A percentile compares a stretch with the other conserved stretches of the same genome.
Conservation (phyloP, 2,113 vertebrate genomes). For the Myrmecophaga tridactyla region DNA sequence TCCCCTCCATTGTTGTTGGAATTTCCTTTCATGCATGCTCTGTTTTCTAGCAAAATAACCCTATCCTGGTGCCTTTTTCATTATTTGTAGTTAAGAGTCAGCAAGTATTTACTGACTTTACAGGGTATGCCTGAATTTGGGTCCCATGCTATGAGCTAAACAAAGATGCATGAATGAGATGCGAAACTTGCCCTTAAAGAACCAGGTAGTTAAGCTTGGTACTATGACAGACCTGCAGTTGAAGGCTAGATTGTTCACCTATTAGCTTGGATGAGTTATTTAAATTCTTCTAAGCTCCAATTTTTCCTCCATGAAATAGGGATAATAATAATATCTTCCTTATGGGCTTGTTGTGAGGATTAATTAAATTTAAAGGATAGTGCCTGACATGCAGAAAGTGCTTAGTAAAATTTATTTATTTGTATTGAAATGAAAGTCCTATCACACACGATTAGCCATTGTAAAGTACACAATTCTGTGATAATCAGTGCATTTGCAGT, state of each 20-base stretch:
- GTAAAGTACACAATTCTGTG: too few relatives aligned
- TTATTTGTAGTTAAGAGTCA: background rate
- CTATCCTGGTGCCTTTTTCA: background rate
- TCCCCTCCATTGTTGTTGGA: background rate
- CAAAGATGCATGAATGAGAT: background rate
- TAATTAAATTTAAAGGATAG: background rate
- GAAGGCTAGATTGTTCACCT: background rate
- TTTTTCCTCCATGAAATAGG: background rate
- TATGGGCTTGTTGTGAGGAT: background rate
- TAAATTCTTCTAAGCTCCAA: background rate
- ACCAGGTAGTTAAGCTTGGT: background rate
- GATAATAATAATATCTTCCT: background rate
- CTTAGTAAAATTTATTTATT: too few relatives aligned
- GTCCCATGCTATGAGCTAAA: background rate
- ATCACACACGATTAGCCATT: too few relatives aligned
- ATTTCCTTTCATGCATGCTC: background rate
- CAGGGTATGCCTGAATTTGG: background rate
- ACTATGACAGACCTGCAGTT: background rate
- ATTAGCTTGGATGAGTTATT: background rate
- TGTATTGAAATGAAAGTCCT: too few relatives aligned
- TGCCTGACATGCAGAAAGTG: background rate
- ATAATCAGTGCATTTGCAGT: too few relatives aligned
- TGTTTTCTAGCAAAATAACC: background rate
- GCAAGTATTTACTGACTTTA: background rate
- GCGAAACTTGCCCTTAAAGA: background rate